These are phyloP conservation scores for Hermodice carunculata DNA, from an alignment of 2,888 invertebrate genomes.

Conservation along the genomic window DNA sequence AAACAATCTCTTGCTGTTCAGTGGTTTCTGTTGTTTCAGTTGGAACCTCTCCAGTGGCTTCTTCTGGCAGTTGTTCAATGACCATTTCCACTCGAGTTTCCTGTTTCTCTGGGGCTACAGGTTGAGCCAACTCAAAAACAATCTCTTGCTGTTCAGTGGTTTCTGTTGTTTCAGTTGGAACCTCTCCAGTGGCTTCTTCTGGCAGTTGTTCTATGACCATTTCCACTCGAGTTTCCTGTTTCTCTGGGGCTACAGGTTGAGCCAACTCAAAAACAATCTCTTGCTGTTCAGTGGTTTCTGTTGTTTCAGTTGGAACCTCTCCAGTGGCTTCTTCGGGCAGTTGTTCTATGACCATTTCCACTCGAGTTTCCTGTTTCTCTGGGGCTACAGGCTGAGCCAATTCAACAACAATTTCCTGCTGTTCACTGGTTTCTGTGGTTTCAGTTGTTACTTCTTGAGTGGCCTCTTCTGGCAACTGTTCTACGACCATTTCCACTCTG, in stretches of 20 bases:
- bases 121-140: too few relatives aligned
- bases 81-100: conserved; percentile 10
- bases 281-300: conserved; percentile 27
- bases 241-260: conserved; percentile 30
- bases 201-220: conserved; percentile 30
- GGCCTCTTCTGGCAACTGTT: conserved; percentile 1
- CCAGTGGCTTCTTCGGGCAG: conserved; percentile 15
- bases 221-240: conserved; percentile 20
- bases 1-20: neutral
- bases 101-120: neutral
- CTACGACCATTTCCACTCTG: neutral
- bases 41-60: neutral
- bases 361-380: neutral
- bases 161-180: too few relatives aligned
- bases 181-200: conserved; percentile 28
- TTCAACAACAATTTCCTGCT: conserved; percentile 27
- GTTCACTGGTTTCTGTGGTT: neutral
- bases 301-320: conserved; percentile 5
- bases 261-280: conserved; percentile 28
- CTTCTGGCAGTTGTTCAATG: neutral
- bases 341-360: neutral
- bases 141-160: too few relatives aligned
- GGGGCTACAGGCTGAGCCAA: conserved; percentile 4
- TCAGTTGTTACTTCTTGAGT: conserved; percentile 3
- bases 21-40: neutral